A percentile compares a stretch with the other conserved stretches of the same genome.
Conservation (phyloP, 1,140 invertebrate species). For the Leptinotarsa defecta region DNA sequence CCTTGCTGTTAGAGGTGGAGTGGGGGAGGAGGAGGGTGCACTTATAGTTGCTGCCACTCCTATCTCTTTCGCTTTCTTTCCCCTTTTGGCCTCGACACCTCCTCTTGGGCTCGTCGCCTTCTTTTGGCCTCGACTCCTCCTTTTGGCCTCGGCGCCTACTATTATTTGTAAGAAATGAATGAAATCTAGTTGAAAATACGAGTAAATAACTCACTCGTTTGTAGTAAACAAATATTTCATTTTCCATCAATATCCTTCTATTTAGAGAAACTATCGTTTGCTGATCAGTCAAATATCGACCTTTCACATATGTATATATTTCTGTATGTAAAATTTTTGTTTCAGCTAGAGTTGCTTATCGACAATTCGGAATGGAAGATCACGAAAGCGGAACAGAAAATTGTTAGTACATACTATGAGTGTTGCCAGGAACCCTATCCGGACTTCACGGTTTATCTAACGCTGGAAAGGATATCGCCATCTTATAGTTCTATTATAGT, state of each 20-base stretch:
- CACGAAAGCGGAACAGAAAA: conserved; percentile 53
- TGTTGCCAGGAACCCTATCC: conserved; percentile 65
- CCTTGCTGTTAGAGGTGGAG: too few relatives aligned
- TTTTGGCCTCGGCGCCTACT: too few relatives aligned
- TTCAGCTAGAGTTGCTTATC: conserved; percentile 49
- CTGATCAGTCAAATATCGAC: background rate
- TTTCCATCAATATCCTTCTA: background rate
- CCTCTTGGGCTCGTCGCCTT: too few relatives aligned
- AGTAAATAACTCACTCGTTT: too few relatives aligned
- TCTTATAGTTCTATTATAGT: conserved; percentile 66
- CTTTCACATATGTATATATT: background rate
- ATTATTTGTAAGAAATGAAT: too few relatives aligned
- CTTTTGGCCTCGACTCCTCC: too few relatives aligned
- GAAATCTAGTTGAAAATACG: too few relatives aligned
- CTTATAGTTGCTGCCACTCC: too few relatives aligned
- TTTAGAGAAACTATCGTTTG: background rate
- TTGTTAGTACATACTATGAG: conserved; percentile 57
- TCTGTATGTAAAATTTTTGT: background rate
- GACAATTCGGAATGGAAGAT: conserved; percentile 66
- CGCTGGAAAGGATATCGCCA: conserved; percentile 62
- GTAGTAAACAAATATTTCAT: too few relatives aligned
- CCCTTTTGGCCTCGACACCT: too few relatives aligned
- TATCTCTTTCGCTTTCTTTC: too few relatives aligned
- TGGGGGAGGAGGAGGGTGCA: too few relatives aligned
- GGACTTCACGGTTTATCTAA: conserved; percentile 60